Conservation (phyloP, 2,797 vertebrate species). For the Chanos chanos region DNA sequence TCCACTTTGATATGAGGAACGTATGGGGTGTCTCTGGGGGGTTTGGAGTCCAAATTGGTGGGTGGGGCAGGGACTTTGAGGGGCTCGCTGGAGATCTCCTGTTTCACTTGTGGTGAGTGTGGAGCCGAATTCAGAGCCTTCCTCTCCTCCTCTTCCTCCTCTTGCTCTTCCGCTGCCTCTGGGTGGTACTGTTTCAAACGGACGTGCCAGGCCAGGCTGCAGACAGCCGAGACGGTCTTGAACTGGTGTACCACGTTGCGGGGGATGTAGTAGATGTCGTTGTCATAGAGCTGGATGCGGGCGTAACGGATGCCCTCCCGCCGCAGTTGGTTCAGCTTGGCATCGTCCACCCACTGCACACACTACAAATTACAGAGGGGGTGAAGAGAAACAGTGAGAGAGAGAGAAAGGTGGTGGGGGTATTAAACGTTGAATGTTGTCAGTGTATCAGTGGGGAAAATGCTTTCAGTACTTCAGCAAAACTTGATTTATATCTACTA, state of each 20-base stretch:
- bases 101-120: constrained; percentile 43
- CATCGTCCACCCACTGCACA: constrained; percentile 98
- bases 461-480: too few species aligned
- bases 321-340: constrained; percentile 96
- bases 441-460: too few species aligned
- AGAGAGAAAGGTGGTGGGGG: not conserved
- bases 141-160: constrained; percentile 49
- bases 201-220: constrained; percentile 96
- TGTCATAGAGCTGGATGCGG: constrained; percentile 90
- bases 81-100: constrained; percentile 39
- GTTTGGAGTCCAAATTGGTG: constrained; percentile 60
- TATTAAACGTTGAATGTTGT: too few species aligned
- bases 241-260: constrained; percentile 98
- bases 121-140: constrained; percentile 1
- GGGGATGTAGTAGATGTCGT: constrained; percentile 98
- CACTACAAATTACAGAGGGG: too few species aligned
- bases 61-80: constrained; percentile 46
- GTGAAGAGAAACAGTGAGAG: not conserved
- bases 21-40: constrained; percentile 54
- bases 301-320: constrained; percentile 96
- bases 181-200: constrained; percentile 85
- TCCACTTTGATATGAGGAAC: constrained; percentile 71
- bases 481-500: too few species aligned
- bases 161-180: constrained; percentile 50
- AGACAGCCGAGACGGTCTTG: constrained; percentile 95